A percentile compares a stretch with the other conserved stretches of the same genome.
phyloP scores from a whole-genome alignment of 2,888 invertebrate genomes.

The Ditula angustiorana region DNA sequence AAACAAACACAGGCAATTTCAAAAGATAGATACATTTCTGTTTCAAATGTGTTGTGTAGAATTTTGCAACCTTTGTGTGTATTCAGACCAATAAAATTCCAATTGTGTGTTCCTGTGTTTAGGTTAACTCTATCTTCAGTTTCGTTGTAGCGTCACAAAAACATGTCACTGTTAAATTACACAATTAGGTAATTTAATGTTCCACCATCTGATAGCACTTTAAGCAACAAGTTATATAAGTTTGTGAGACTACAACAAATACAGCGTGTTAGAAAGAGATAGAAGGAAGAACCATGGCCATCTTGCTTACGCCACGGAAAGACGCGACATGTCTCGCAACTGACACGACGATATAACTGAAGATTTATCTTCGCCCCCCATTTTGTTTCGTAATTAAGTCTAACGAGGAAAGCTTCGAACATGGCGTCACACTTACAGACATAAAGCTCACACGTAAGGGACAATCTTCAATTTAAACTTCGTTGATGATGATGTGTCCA shows the following conservation, averaged over 20 bases:
- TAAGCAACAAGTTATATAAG: conserved; percentile 50
- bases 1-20: conserved; percentile 20
- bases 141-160: conserved; percentile 53
- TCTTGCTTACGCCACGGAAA: conserved; percentile 80
- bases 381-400: conserved; percentile 15
- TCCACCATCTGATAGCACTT: not conserved
- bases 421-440: conserved; percentile 35
- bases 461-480: conserved; percentile 11
- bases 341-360: conserved; percentile 52
- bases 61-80: conserved; percentile 31
- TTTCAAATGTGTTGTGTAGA: conserved; percentile 19
- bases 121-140: conserved; percentile 67
- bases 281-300: conserved; percentile 75
- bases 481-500: conserved; percentile 32
- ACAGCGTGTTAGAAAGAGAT: conserved; percentile 64
- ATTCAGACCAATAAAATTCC: conserved; percentile 36
- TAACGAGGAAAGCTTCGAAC: conserved; percentile 38
- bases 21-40: not conserved
- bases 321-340: conserved; percentile 64
- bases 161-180: not conserved
- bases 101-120: conserved; percentile 41
- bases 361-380: conserved; percentile 24
- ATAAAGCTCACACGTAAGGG: conserved; percentile 36
- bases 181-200: not conserved
- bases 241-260: conserved; percentile 59